A percentile compares a stretch with the other conserved stretches of the same genome.
Conservation (phyloP, 2,113 vertebrate genomes). For the Labeo catla region DNA sequence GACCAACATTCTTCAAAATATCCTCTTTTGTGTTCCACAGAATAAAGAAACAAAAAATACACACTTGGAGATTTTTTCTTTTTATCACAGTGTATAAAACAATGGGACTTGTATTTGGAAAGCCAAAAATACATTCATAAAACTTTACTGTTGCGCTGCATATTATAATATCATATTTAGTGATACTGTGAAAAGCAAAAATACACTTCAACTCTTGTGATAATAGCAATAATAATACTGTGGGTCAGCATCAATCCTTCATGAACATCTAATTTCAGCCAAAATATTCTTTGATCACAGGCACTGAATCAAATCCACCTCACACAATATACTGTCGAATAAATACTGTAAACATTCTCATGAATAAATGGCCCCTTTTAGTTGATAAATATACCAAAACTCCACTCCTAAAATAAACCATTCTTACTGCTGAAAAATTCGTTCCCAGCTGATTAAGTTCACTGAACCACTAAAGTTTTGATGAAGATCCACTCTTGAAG, state of each 20-base stretch:
- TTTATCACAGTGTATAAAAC: conserved; percentile 8
- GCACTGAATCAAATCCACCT: not conserved
- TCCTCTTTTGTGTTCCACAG: too few species aligned
- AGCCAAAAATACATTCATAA: not conserved
- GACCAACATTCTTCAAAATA: too few species aligned
- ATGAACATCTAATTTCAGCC: not conserved
- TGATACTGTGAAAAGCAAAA: conserved; percentile 18
- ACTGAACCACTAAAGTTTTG: not conserved
- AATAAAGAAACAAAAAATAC: not conserved
- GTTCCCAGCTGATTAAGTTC: not conserved
- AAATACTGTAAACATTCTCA: conserved; percentile 43
- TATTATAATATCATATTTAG: not conserved
- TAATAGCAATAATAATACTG: not conserved
- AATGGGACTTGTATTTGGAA: not conserved
- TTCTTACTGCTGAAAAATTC: not conserved
- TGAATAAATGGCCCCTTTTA: not conserved
- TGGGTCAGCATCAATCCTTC: not conserved
- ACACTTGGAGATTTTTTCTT: not conserved
- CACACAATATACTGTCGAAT: conserved; percentile 15
- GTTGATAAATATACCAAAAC: conserved; percentile 1
- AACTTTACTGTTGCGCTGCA: not conserved
- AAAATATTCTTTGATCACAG: not conserved
- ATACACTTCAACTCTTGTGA: not conserved
- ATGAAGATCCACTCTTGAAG: not conserved
- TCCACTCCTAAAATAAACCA: not conserved